Evolutionary conservation across 2,888 invertebrate genomes (phyloP), one percentile per base, ranked within the genome.

Genomic region (Itoplectis maculator): DNA sequence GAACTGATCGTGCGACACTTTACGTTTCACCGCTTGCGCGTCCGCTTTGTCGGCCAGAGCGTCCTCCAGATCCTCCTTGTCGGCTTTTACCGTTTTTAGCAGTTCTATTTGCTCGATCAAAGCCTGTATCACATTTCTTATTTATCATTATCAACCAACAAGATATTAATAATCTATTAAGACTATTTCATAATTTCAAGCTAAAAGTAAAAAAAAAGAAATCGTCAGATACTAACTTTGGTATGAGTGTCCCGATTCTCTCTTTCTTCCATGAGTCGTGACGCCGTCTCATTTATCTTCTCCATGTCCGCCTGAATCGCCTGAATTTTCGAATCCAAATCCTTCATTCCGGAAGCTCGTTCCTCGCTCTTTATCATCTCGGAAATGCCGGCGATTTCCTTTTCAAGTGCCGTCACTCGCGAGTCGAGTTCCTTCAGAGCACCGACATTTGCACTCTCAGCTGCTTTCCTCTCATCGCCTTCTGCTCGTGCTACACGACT

Each of bases 1-100:
- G 90, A 97, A 95, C 88, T 96, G 95, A 81, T 96, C 96, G 82
- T 95, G 94, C 0, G 96, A 96, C 1, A 90, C 96, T 89, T 97
- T 97, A 51, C 95, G 94, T 74, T 96, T 95, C 78, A 97, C 93
- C 89, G 95, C 94, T 0, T 95, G 94, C 68, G 95, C 93, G 89
- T 97, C 96, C 0, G 96, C 96, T 91, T 97, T 97, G 76, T 96
- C 96, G 0, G 96, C 96, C 86, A 97, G 93, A 1, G 96, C 95
- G 81, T 96, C 96, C 78, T 95, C 95, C 86, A 96, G 94, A 86
- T 96, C 96, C 86, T 95, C 95, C 82, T 95, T 95, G 86, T 96
- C 96, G 4, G 96, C 94, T 91, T 96, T 97, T 0, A 95, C 93
- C 0, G 94, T 94, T 88, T 95, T 95, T 83, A 96, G 88, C 13